Percentiles rank a stretch among this genome's conserved stretches.
Conservation (phyloP, 2,888 invertebrate species). For the Idaea biselata region DNA sequence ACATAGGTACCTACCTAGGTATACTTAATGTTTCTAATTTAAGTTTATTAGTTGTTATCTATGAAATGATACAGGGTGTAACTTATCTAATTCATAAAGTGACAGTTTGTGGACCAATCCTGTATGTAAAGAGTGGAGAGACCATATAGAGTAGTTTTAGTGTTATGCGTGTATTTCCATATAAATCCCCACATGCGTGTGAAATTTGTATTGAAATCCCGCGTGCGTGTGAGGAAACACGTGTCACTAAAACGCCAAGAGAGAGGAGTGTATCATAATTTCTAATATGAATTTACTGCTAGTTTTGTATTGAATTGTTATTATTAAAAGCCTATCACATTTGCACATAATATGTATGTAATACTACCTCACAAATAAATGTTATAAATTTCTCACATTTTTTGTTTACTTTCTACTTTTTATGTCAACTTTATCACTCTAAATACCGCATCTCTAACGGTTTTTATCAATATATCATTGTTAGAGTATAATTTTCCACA, state of each 20-base stretch:
- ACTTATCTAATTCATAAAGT: no score
- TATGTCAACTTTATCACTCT: slow-evolving; percentile 40
- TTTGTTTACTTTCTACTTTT: slow-evolving; percentile 15
- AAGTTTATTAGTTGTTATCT: neutral
- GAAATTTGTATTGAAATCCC: no score
- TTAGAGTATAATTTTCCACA: slow-evolving; percentile 91
- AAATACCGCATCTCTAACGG: slow-evolving; percentile 45
- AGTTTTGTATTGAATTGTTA: neutral
- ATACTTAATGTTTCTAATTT: neutral
- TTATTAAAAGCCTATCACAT: neutral
- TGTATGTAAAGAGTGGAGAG: no score
- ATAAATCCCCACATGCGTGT: no score
- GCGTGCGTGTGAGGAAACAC: no score
- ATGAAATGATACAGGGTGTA: neutral
- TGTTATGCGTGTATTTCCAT: no score
- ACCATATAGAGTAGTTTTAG: no score
- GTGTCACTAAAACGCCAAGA: no score
- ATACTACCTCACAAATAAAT: slow-evolving; percentile 10
- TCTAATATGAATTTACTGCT: neutral
- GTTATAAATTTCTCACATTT: slow-evolving; percentile 19
- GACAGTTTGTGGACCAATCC: no score
- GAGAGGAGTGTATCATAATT: neutral
- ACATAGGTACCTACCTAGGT: neutral
- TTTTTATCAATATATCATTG: slow-evolving; percentile 53
- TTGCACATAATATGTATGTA: slow-evolving; percentile 6